Evolutionary conservation across 2,888 invertebrate species (phyloP), one percentile per base, ranked within the genome.

Genomic region (Clostera curtula): DNA sequence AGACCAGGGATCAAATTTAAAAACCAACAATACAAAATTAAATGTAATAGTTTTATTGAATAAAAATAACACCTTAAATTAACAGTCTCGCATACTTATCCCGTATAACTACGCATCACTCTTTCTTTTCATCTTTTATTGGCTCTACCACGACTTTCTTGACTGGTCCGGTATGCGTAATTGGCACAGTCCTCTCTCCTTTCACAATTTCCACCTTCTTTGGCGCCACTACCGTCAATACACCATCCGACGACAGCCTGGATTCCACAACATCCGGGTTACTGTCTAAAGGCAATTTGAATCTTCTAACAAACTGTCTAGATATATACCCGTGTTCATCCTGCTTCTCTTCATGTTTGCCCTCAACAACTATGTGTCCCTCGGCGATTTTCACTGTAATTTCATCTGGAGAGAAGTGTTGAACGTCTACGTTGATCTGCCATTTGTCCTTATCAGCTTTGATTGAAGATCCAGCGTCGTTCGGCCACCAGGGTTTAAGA

Each of bases 391-490:
- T 93, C 0, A 94, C 93, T 1, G 86, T 85, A 14, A 94, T 87
- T 66, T 94, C 93, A 19, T 89, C 88, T 0, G 93, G 93, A 4
- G 87, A 77, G 49, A 93, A 93, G 44, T 93, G 90, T 34, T 90
- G 89, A 0, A 93, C 92, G 49, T 93, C 93, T 35, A 93, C 73
- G 44, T 87, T 88, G 15, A 91, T 87, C 50, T 89, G 88, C 64
- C 88, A 91, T 23, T 75, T 85, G 37, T 87, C 84, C 6, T 85
- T 80, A 37, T 87, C 85, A 8, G 65, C 56, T 26, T 83, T 76
- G 31, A 89, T 80, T 6, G 77, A 74, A 1, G 85, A 86, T 0
- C 72, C 79, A 4, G 77, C 67, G 40, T 76, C 85, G 25, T 50
- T 57, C 0, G 65, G 67, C 62, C 76, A 79, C 63, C 83, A 85